These are phyloP conservation scores for Tetragnatha versicolor DNA, from an alignment of 1,140 invertebrate species.

Conservation along the genomic window DNA sequence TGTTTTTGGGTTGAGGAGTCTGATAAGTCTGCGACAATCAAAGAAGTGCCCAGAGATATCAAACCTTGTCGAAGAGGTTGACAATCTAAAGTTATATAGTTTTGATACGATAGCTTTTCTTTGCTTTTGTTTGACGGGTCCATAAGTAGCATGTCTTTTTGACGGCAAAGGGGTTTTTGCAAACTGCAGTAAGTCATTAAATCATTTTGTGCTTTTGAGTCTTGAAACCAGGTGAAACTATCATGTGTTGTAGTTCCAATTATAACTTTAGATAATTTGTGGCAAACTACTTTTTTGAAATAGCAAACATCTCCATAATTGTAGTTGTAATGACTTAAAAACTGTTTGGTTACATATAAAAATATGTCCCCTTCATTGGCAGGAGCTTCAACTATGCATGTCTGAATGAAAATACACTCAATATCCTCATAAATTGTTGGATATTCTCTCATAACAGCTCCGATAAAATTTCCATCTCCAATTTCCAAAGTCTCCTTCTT, in stretches of 20 bases:
- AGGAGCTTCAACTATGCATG: slow-evolving; percentile 1
- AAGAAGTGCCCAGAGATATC: slow-evolving; percentile 1
- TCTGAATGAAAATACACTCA: slow-evolving; percentile 22
- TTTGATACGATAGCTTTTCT: neutral
- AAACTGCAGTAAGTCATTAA: neutral
- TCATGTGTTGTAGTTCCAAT: slow-evolving; percentile 28
- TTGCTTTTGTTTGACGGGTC: neutral
- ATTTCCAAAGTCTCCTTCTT: neutral
- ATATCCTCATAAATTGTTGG: neutral
- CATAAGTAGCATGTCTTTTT: slow-evolving; percentile 32
- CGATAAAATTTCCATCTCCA: neutral
- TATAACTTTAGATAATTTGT: slow-evolving; percentile 21
- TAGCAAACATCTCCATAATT: neutral
- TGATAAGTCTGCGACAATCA: slow-evolving; percentile 26
- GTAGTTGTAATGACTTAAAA: slow-evolving; percentile 37
- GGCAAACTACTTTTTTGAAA: slow-evolving; percentile 27
- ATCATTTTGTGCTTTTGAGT: neutral
- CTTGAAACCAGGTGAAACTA: slow-evolving; percentile 16
- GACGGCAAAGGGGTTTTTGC: slow-evolving; percentile 19
- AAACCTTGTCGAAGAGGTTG: slow-evolving; percentile 36
- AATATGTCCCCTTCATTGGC: neutral
- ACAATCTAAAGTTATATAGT: slow-evolving; percentile 35
- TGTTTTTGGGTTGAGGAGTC: neutral
- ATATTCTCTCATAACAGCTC: neutral
- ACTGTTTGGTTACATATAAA: slow-evolving; percentile 34